Evolutionary conservation across 1,140 invertebrate species (phyloP).

Genomic region (Bombus confusus): DNA sequence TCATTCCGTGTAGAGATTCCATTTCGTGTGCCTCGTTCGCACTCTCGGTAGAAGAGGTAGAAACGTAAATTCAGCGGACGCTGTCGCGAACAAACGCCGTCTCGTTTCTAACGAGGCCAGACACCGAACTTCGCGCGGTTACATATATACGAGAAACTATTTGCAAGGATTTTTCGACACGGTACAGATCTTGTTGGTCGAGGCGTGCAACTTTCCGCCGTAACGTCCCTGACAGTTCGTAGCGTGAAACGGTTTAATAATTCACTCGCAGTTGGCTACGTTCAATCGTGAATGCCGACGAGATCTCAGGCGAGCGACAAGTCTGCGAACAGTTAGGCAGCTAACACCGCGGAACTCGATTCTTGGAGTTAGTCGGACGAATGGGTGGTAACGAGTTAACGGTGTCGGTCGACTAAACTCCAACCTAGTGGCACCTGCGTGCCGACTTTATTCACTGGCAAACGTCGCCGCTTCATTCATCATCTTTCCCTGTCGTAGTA

Average conservation of each 20-base stretch:
- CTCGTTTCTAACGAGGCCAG: neutral
- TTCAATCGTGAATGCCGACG: neutral
- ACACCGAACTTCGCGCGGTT: neutral
- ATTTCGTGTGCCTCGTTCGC: neutral
- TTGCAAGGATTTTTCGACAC: neutral
- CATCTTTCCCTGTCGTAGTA: neutral
- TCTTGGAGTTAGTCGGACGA: conserved; percentile 22
- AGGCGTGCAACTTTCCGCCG: neutral
- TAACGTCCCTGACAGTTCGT: too few species aligned
- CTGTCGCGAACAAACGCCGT: neutral
- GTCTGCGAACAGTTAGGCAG: conserved; percentile 9
- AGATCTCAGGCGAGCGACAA: neutral
- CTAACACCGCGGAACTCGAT: conserved; percentile 4
- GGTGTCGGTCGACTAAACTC: neutral
- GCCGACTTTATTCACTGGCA: conserved; percentile 18
- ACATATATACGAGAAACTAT: too few species aligned
- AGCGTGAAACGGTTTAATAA: conserved; percentile 1
- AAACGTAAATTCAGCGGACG: neutral
- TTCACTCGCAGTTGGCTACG: neutral
- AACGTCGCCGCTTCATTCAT: neutral
- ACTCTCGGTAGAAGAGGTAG: too few species aligned
- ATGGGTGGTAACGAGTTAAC: conserved; percentile 32
- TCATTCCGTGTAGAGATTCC: conserved; percentile 16
- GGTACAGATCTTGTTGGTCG: neutral
- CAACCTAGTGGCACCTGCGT: conserved; percentile 6